Base-by-base conservation (phyloP, 1,140 invertebrate species). In the Akabosia matsudoensis region DNA sequence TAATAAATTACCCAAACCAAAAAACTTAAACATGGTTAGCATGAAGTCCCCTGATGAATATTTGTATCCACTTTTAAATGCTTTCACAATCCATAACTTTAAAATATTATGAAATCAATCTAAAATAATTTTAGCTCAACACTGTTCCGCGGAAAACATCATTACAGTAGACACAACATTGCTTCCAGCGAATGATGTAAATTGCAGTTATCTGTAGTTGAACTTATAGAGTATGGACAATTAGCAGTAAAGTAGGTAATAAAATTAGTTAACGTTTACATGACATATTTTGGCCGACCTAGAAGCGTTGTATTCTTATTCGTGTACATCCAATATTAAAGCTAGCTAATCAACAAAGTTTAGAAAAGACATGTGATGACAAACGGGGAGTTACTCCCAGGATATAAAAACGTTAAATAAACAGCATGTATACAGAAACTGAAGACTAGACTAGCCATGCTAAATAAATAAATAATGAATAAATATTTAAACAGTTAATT, bases 371-470 rank as follows among this genome's bases (percentile, higher is more conserved):
- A 45, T 18, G 37, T 45, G 37, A 45, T 45, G 37, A 45, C 37
- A 45, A 45, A 45, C 37, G 37, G n/a, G n/a, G n/a, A n/a, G n/a
- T n/a, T n/a, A 45, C 18, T 45, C 18, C 18, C 37, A 45, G 7
- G 7, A 10, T 7, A 45, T 45, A 18, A 45, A 45, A 45, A 10
- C 37, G 18, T n/a, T 45, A 45, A 45, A 45, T 45, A 45, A 45
- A 45, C 37, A 56, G 54, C 54, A 56, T 56, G 22, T 56, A 45
- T 22, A 56, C 22, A 56, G 54, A 22, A 56, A 56, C 24, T 56
- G 54, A 56, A 56, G 54, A 56, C 54, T 56, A 56, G 54, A 56
- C 54, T 56, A 56, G 54, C 22, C 54, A 56, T 56, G 54, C 54
- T 56, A 56, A 56, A 13, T 13, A 13, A n/a, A 16, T 4, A 24